Evolutionary conservation across 2,888 invertebrate genomes (phyloP).

Genomic region (Andrena haemorrhoa): DNA sequence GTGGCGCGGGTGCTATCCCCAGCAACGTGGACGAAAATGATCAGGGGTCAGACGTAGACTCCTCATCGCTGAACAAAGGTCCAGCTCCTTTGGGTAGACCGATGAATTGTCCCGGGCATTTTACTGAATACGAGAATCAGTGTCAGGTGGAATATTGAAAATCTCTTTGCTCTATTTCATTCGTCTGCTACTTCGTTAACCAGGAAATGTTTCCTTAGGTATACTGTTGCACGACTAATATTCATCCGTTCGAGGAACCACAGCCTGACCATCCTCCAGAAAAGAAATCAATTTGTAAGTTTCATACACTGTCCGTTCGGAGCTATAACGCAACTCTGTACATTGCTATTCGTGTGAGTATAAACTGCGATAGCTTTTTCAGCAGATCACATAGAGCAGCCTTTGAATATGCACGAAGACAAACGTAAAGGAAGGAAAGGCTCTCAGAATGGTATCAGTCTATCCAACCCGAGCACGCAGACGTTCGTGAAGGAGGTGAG

Average conservation of each 20-base stretch:
- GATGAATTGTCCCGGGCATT: conserved; percentile 77
- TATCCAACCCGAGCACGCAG: conserved; percentile 82
- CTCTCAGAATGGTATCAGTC: conserved; percentile 81
- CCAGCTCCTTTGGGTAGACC: conserved; percentile 80
- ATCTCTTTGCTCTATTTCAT: not conserved
- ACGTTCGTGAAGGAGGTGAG: conserved; percentile 81
- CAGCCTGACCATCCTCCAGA: conserved; percentile 80
- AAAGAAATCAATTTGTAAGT: conserved; percentile 81
- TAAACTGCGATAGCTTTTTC: conserved; percentile 35
- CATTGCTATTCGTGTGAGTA: not conserved
- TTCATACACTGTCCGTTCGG: not conserved
- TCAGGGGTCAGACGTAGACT: conserved; percentile 80
- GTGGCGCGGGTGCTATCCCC: conserved; percentile 78
- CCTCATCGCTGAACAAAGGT: conserved; percentile 73
- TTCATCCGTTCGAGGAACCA: conserved; percentile 81
- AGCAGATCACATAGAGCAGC: conserved; percentile 82
- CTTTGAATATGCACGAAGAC: conserved; percentile 80
- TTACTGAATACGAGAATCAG: conserved; percentile 80
- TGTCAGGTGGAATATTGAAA: conserved; percentile 75
- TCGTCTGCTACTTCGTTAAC: not conserved
- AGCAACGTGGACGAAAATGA: conserved; percentile 82
- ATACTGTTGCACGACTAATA: conserved; percentile 81
- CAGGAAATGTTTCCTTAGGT: conserved; percentile 63
- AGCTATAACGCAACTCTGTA: no score
- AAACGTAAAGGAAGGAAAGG: conserved; percentile 81